Evolutionary conservation across 2,888 invertebrate genomes (phyloP).

Genomic region (Cheilosia impressa): DNA sequence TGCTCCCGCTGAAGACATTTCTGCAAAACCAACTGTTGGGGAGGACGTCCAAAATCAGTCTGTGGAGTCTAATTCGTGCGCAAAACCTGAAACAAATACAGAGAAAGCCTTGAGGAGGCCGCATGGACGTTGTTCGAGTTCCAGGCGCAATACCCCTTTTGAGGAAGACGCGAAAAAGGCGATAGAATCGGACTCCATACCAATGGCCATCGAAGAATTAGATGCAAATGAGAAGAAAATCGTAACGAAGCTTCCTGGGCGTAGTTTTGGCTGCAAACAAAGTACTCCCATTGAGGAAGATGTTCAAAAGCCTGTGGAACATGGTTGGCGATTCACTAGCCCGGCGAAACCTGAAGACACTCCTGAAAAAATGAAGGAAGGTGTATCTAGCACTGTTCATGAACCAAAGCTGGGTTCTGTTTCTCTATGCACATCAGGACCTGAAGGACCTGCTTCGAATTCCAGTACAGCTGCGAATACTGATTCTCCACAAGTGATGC

Average conservation of each 20-base stretch:
- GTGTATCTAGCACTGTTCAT: too few relatives aligned
- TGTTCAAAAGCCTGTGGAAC: not conserved
- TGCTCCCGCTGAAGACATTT: not conserved
- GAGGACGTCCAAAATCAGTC: not conserved
- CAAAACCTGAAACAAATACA: not conserved
- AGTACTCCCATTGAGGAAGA: not conserved
- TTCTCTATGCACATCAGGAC: too few relatives aligned
- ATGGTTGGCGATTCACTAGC: too few relatives aligned
- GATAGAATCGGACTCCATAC: not conserved
- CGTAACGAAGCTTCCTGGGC: not conserved
- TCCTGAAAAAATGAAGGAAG: too few relatives aligned
- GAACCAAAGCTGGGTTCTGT: too few relatives aligned
- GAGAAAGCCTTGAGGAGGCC: not conserved
- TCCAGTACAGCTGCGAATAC: not conserved
- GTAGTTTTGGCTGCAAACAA: not conserved
- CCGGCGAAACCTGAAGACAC: too few relatives aligned
- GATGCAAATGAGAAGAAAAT: not conserved
- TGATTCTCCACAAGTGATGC: not conserved
- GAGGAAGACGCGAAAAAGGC: not conserved
- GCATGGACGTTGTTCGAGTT: too few relatives aligned
- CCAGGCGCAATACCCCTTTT: too few relatives aligned
- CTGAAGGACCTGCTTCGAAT: not conserved
- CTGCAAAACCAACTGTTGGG: not conserved
- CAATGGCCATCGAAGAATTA: not conserved
- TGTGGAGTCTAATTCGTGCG: not conserved